Evolutionary conservation across 2,797 vertebrate genomes (phyloP).

Genomic region (Gouania willdenowi): DNA sequence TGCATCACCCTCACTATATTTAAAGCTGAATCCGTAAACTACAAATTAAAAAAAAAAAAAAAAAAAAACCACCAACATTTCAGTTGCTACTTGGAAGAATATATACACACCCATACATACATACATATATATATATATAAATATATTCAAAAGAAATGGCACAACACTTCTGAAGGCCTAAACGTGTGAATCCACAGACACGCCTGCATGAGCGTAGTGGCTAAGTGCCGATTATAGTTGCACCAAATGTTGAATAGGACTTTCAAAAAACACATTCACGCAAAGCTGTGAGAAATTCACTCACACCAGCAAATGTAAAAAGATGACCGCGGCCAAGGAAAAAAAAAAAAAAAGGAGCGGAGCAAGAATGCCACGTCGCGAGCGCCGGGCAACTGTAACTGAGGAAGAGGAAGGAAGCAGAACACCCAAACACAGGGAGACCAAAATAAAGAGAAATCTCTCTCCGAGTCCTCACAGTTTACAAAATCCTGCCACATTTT

Average conservation of each 20-base stretch:
- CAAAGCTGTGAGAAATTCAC: slow-evolving; percentile 73
- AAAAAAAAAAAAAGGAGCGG: slow-evolving; percentile 54
- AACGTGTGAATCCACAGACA: slow-evolving; percentile 70
- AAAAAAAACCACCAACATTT: slow-evolving; percentile 34
- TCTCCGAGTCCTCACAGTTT: slow-evolving; percentile 21
- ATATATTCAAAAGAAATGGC: slow-evolving; percentile 41
- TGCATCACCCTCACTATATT: not conserved
- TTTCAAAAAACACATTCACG: slow-evolving; percentile 72
- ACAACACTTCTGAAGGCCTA: slow-evolving; percentile 59
- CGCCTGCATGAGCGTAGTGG: slow-evolving; percentile 68
- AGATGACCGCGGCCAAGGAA: slow-evolving; percentile 67
- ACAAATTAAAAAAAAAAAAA: slow-evolving; percentile 26
- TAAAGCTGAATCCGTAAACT: slow-evolving; percentile 14
- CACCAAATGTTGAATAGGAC: slow-evolving; percentile 74
- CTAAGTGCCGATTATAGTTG: slow-evolving; percentile 72
- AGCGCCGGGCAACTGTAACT: slow-evolving; percentile 40
- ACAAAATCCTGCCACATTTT: slow-evolving; percentile 12
- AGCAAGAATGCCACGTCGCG: slow-evolving; percentile 41
- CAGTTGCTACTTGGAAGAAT: slow-evolving; percentile 25
- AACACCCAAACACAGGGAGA: slow-evolving; percentile 20
- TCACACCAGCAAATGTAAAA: slow-evolving; percentile 67
- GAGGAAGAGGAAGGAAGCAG: slow-evolving; percentile 36
- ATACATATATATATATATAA: too few species aligned
- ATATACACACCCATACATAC: too few species aligned
- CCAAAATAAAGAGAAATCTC: slow-evolving; percentile 40